Percentiles rank a stretch among this genome's conserved stretches.
Evolutionary conservation across 2,113 vertebrate genomes (phyloP).

Genomic region (Galemys pyrenaicus): DNA sequence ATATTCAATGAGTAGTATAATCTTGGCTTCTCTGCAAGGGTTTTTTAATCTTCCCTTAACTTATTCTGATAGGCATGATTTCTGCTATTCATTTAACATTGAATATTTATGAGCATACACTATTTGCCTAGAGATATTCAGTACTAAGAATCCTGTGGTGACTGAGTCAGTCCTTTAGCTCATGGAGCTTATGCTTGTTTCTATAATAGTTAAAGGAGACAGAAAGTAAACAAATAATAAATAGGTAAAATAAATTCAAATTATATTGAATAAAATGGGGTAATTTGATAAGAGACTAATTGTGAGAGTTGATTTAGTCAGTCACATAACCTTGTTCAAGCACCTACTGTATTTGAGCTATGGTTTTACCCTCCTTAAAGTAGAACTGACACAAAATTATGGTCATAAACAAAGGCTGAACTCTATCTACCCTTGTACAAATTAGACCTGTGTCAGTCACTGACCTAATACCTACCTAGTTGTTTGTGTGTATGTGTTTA

Average conservation of each 20-base stretch:
- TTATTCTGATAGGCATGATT: neutral
- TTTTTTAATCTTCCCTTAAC: neutral
- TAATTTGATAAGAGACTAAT: neutral
- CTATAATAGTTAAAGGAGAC: neutral
- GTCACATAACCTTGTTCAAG: neutral
- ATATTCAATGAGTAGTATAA: neutral
- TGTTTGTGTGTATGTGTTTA: neutral
- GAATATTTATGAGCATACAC: slow-evolving; percentile 2
- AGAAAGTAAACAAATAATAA: neutral
- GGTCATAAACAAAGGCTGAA: neutral
- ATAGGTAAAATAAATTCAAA: slow-evolving; percentile 34
- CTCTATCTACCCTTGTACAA: neutral
- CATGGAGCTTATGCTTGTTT: neutral
- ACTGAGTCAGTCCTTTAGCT: neutral
- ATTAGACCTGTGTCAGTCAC: slow-evolving; percentile 3
- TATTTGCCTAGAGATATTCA: neutral
- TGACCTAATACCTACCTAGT: neutral
- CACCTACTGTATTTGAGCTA: neutral
- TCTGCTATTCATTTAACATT: neutral
- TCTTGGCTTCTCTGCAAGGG: neutral
- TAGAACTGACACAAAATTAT: neutral
- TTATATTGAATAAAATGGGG: neutral
- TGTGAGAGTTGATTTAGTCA: neutral
- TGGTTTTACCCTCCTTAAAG: neutral
- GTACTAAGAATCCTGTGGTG: neutral